Evolutionary conservation across 2,888 invertebrate genomes (phyloP), one percentile per base, ranked within the genome.

Genomic region (Drosophila pseudotakahashii): DNA sequence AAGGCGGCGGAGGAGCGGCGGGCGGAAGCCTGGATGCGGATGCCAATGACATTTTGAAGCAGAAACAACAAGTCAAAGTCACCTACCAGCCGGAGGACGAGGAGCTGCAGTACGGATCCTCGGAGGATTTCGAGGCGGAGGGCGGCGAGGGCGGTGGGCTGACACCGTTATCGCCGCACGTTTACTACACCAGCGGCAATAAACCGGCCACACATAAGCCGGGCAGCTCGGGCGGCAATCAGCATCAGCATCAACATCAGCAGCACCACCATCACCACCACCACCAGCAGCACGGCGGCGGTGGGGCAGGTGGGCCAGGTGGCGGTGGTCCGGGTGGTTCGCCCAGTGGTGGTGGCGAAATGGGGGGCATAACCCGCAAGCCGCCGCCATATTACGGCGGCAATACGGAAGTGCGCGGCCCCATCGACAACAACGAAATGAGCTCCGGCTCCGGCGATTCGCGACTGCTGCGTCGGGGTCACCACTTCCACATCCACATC

Each of bases 91-190:
- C 92, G 55, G 94, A 94, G 90, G 94, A 94, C 90, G 94, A 95
- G 90, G 94, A 95, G 64, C 94, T 94, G 83, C 70, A 71, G 51
- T 94, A 94, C 75, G 95, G 95, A 26, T 95, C 95, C 13, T 95
- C 95, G 30, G 96, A 96, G 90, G 94, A 94, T 76, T 94, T 95
- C 72, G 94, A 94, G 81, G 95, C 95, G 77, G 87, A 90, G 69
- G 92, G 92, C 71, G 88, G 52, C 50, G 66, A 47, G 16, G 62
- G 52, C 36, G 69, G 63, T 7, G 39, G 47, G 7, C 75, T 89
- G 64, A 88, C 90, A 62, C 89, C 90, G 54, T 81, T 91, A 79
- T 88, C 91, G 73, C 91, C 91, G 37, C 91, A 89, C 81, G 89
- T 91, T 74, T 91, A 91, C 85, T 89, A 90, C 60, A 82, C 81